Evolutionary conservation across 2,888 invertebrate species (phyloP).

Genomic region (Phyllotreta cruciferae): DNA sequence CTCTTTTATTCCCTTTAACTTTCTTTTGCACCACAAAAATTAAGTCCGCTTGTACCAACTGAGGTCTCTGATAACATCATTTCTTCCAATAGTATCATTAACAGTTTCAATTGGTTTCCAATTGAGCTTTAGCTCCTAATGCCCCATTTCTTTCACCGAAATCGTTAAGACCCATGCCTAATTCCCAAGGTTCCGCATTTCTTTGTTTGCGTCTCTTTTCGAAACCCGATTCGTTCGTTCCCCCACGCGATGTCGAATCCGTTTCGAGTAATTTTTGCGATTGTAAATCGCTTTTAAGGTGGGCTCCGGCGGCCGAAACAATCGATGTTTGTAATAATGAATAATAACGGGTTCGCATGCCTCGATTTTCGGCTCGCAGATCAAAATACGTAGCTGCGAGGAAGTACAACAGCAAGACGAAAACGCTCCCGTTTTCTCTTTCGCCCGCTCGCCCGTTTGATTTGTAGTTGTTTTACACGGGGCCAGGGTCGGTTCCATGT

Average conservation of each 20-base stretch:
- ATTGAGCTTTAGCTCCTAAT: too few species aligned
- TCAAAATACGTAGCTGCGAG: conserved; percentile 47
- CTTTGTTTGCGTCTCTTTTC: conserved; percentile 26
- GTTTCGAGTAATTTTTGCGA: conserved; percentile 35
- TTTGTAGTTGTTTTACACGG: conserved; percentile 5
- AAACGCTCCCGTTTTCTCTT: conserved; percentile 37
- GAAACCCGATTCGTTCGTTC: conserved; percentile 22
- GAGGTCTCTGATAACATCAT: too few species aligned
- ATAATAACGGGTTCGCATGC: conserved; percentile 49
- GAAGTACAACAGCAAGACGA: conserved; percentile 36
- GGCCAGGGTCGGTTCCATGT: not conserved
- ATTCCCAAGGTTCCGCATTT: conserved; percentile 6
- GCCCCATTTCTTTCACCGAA: too few species aligned
- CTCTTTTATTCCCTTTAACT: too few species aligned
- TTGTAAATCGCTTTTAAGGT: conserved; percentile 35
- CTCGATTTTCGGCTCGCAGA: conserved; percentile 43
- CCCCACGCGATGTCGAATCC: conserved; percentile 29
- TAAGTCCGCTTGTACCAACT: too few species aligned
- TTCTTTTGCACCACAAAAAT: too few species aligned
- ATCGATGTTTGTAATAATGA: conserved; percentile 46
- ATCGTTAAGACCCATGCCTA: not conserved
- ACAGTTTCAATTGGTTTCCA: too few species aligned
- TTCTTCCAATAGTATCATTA: too few species aligned
- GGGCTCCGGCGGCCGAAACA: conserved; percentile 37
- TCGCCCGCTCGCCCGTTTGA: conserved; percentile 38